phyloP scores from a whole-genome alignment of 2,113 vertebrate genomes.

The Spheniscus mendiculus region DNA sequence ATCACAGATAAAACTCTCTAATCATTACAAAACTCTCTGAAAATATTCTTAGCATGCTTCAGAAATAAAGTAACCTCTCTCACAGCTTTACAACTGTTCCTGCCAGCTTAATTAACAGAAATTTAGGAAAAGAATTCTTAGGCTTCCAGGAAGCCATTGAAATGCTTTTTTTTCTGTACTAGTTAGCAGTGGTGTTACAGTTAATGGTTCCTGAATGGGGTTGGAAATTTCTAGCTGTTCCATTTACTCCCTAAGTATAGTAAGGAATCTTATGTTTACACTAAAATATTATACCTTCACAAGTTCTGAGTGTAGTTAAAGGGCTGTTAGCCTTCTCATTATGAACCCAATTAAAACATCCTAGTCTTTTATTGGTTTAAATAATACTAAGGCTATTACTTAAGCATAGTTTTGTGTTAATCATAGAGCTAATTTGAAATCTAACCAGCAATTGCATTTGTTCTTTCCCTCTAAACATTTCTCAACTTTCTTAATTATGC shows the following conservation, averaged over 20 bases:
- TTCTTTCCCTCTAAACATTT: neutral
- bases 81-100: neutral
- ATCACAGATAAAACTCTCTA: neutral
- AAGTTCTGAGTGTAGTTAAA: constrained; percentile 34
- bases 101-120: neutral
- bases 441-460: neutral
- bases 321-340: constrained; percentile 18
- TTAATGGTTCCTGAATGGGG: constrained; percentile 14
- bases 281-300: constrained; percentile 33
- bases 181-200: constrained; percentile 1
- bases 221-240: constrained; percentile 25
- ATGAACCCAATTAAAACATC: constrained; percentile 55
- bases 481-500: neutral
- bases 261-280: constrained; percentile 38
- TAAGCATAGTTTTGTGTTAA: constrained; percentile 6
- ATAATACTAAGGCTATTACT: constrained; percentile 39
- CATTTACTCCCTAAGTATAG: constrained; percentile 32
- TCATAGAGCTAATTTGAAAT: constrained; percentile 34
- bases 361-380: constrained; percentile 34
- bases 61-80: neutral
- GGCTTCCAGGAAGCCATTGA: neutral
- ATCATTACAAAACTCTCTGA: neutral
- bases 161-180: neutral
- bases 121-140: neutral
- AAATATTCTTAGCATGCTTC: neutral